phyloP scores from a whole-genome alignment of 2,113 vertebrate species.

The Choloepus hoffmanni region DNA sequence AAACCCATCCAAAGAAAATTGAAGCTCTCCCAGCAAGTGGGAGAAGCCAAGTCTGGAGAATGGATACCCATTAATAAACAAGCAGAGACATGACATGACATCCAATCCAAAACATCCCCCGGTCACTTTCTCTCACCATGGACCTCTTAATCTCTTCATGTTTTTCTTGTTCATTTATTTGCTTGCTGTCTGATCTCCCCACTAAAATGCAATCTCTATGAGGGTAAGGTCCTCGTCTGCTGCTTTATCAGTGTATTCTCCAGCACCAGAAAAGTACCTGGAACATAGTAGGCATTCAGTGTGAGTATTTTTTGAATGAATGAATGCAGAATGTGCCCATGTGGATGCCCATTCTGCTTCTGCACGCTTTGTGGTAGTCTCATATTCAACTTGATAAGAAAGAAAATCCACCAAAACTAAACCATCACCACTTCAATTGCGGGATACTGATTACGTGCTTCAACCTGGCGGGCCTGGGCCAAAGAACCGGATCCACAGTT shows the following conservation, averaged over 20 bases:
- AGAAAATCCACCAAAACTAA: conserved; percentile 18
- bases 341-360: background rate
- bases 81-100: background rate
- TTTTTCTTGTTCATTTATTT: background rate
- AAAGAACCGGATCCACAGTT: background rate
- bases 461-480: too few relatives aligned
- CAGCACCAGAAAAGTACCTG: background rate
- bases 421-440: background rate
- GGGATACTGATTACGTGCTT: too few relatives aligned
- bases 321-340: background rate
- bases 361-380: background rate
- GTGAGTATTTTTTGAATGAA: background rate
- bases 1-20: background rate
- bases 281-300: background rate
- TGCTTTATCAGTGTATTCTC: background rate
- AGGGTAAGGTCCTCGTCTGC: background rate
- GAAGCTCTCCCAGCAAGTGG: background rate
- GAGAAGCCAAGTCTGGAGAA: background rate
- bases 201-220: background rate
- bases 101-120: background rate
- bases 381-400: background rate
- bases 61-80: background rate
- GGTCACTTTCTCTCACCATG: background rate
- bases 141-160: background rate
- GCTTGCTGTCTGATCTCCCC: background rate